Evolutionary conservation across 2,888 invertebrate genomes (phyloP).

Genomic region (Leptodirus hochenwartii): DNA sequence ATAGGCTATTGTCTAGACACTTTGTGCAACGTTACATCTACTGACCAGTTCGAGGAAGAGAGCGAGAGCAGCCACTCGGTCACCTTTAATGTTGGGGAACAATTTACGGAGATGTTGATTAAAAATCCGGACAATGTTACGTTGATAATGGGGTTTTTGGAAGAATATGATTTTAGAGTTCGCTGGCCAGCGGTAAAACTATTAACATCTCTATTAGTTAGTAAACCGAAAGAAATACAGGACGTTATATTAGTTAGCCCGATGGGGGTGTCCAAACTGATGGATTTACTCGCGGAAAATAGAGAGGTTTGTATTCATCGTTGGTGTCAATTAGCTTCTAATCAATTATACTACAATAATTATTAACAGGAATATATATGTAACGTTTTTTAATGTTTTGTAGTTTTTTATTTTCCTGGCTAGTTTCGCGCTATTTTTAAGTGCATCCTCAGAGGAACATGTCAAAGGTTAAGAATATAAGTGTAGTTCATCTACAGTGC

Average conservation of each 20-base stretch:
- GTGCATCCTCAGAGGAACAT: too few relatives aligned
- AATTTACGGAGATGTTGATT: conserved; percentile 94
- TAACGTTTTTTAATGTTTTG: too few relatives aligned
- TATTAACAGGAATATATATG: too few relatives aligned
- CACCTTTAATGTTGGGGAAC: conserved; percentile 60
- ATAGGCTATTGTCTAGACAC: conserved; percentile 84
- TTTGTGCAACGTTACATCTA: conserved; percentile 74
- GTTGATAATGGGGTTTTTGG: conserved; percentile 63
- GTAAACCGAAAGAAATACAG: conserved; percentile 73
- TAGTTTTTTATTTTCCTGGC: too few relatives aligned
- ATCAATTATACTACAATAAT: too few relatives aligned
- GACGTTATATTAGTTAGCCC: conserved; percentile 76
- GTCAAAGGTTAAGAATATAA: too few relatives aligned
- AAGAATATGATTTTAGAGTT: conserved; percentile 91
- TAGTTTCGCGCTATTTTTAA: too few relatives aligned
- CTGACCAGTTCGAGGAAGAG: conserved; percentile 67
- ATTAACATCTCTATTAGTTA: conserved; percentile 70
- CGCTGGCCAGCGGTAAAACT: conserved; percentile 80
- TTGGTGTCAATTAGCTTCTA: too few relatives aligned
- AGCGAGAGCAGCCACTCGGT: conserved; percentile 32
- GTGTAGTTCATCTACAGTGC: too few relatives aligned
- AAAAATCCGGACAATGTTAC: conserved; percentile 75
- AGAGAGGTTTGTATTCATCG: conserved; percentile 54
- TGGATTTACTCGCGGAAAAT: conserved; percentile 87
- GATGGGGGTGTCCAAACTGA: conserved; percentile 94